Conservation (phyloP, 2,888 invertebrate species). For the Temnothorax ravouxi region DNA sequence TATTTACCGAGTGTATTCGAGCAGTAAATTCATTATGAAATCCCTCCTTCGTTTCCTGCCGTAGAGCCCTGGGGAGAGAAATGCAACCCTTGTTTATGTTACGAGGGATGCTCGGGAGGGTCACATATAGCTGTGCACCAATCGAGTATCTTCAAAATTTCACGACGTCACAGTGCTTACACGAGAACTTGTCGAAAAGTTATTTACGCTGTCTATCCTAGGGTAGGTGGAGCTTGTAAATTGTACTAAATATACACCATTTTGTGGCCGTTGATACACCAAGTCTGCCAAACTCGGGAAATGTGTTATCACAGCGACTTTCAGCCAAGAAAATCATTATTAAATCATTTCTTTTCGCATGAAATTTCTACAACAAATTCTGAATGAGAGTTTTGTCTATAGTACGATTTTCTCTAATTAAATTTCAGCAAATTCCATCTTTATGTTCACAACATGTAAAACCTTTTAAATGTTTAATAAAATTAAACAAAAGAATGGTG, state of each 20-base stretch:
- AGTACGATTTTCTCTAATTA: not conserved
- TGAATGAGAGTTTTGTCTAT: not conserved
- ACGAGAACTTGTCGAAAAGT: conserved; percentile 48
- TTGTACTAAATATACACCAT: conserved; percentile 23
- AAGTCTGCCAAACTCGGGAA: not conserved
- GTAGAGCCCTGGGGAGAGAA: conserved; percentile 62
- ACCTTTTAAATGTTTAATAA: not conserved
- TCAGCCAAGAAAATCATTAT: not conserved
- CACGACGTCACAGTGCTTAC: conserved; percentile 60
- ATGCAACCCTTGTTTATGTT: conserved; percentile 77
- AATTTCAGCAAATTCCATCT: not conserved
- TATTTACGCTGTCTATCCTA: conserved; percentile 21
- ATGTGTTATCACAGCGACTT: not conserved
- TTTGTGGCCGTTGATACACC: conserved; percentile 12
- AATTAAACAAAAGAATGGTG: too few relatives aligned
- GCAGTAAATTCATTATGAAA: conserved; percentile 72
- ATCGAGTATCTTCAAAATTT: conserved; percentile 75
- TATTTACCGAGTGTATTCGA: conserved; percentile 73
- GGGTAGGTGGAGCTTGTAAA: conserved; percentile 33
- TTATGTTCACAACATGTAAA: not conserved
- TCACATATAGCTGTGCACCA: conserved; percentile 60
- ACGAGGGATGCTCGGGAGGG: conserved; percentile 69
- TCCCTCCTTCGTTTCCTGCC: conserved; percentile 58
- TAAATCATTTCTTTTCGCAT: not conserved
- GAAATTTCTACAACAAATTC: not conserved